Evolutionary conservation across 2,888 invertebrate species (phyloP).

Genomic region (Conus canariensis): DNA sequence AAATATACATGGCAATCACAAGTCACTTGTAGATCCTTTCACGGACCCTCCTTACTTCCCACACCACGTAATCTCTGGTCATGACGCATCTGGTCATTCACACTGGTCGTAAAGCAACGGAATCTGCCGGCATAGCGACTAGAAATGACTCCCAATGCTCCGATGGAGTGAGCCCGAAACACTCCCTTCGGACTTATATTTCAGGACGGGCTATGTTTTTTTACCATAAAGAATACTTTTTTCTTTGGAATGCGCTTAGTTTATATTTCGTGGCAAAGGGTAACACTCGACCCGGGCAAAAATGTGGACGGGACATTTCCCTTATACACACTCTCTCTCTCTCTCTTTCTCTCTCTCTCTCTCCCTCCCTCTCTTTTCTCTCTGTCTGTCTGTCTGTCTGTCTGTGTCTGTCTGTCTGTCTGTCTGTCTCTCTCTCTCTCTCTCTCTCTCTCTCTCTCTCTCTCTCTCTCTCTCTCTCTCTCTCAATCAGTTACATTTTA

Average conservation of each 20-base stretch:
- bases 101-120: not conserved
- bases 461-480: conserved; percentile 31
- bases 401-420: not conserved
- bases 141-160: too few relatives aligned
- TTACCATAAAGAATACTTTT: not conserved
- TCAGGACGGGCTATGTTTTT: not conserved
- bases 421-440: not conserved
- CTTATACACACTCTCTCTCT: not conserved
- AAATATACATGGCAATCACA: too few relatives aligned
- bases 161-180: too few relatives aligned
- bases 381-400: not conserved
- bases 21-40: too few relatives aligned
- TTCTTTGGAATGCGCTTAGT: not conserved
- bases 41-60: too few relatives aligned
- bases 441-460: conserved; percentile 29
- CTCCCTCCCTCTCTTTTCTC: not conserved
- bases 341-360: not conserved
- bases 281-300: too few relatives aligned
- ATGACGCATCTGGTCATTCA: not conserved
- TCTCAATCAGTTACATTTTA: not conserved
- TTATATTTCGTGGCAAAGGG: not conserved
- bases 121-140: too few relatives aligned
- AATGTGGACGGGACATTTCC: not conserved
- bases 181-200: not conserved
- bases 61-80: not conserved